phyloP scores from a whole-genome alignment of 2,113 vertebrate species.

The Verasper variegatus region DNA sequence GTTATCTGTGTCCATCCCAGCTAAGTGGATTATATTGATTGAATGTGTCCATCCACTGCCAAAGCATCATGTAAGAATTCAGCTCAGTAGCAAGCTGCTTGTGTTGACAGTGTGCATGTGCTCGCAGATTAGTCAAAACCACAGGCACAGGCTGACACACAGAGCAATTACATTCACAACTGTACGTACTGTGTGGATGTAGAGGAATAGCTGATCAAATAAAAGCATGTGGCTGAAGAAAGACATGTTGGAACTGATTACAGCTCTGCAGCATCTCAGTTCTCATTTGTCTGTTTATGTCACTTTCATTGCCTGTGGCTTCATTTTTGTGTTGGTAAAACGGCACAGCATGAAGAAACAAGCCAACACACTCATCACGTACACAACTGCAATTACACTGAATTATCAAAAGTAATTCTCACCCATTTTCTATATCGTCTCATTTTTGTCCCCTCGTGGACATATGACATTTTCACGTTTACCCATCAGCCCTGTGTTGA shows the following conservation, averaged over 20 bases:
- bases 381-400: background rate
- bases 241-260: constrained; percentile 37
- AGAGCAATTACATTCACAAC: constrained; percentile 4
- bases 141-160: constrained; percentile 5
- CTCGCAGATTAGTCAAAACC: constrained; percentile 38
- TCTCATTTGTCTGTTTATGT: constrained; percentile 11
- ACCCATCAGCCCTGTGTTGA: constrained; percentile 8
- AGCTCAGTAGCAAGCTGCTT: constrained; percentile 41
- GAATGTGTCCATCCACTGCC: constrained; percentile 53
- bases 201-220: constrained; percentile 28
- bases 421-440: background rate
- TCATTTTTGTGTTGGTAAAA: constrained; percentile 4
- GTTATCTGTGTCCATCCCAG: constrained; percentile 61
- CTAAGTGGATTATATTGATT: constrained; percentile 75
- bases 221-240: constrained; percentile 24
- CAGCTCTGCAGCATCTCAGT: constrained; percentile 23
- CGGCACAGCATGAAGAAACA: constrained; percentile 8
- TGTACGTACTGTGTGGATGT: constrained; percentile 5
- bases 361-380: background rate
- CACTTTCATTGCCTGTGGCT: constrained; percentile 20
- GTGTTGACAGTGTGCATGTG: constrained; percentile 65
- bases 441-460: too few relatives aligned
- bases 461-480: background rate
- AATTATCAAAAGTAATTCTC: background rate
- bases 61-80: constrained; percentile 47